Base-by-base conservation (phyloP, 1,140 invertebrate genomes). In the Diploscapter pachys region DNA sequence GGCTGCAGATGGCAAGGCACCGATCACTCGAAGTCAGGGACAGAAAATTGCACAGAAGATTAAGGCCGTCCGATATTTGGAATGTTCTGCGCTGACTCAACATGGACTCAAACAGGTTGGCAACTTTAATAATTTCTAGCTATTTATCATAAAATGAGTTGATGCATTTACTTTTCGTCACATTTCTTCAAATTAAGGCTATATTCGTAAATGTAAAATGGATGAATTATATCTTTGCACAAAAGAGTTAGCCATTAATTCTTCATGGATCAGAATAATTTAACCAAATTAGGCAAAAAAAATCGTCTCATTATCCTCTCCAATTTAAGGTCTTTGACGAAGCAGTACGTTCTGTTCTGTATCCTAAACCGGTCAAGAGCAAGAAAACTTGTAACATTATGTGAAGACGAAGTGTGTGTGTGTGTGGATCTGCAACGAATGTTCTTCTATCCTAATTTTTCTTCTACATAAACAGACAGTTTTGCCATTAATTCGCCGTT, bases 31-130 rank as follows among this genome's bases (percentile, higher is more conserved):
- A 8, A 86, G 87, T 3, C 91, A 94, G 81, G 93, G 92, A 54
- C 89, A 89, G 82, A 89, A 90, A 76, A 86, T 95, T 81, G 93
- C 93, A 31, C 87, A 90, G 62, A 89, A 95, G 91, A 90, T 96
- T 75, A 92, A 92, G 77, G 93, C 93, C 3, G 92, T 96, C 6
- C 89, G 89, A 73, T 96, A 96, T 84, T 89, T 96, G 49, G 94
- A 96, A 86, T 95, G 93, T 75, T 94, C 93, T 1, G 92, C 93
- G 3, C 90, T 94, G 79, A 95, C 93, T 53, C 96, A 99, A 86
- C 91, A 91, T 83, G 92, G 94, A 85, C 88, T 95, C 72, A 94
- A 96, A 88, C 92, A 94, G 82, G 92, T 72, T 6, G 53, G 62
- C 8, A n/a, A 11, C 2, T 71, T 11, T 56, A 70, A 49, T 11